Conservation (phyloP, 2,888 invertebrate species). For the Reticulitermes lucifugus region DNA sequence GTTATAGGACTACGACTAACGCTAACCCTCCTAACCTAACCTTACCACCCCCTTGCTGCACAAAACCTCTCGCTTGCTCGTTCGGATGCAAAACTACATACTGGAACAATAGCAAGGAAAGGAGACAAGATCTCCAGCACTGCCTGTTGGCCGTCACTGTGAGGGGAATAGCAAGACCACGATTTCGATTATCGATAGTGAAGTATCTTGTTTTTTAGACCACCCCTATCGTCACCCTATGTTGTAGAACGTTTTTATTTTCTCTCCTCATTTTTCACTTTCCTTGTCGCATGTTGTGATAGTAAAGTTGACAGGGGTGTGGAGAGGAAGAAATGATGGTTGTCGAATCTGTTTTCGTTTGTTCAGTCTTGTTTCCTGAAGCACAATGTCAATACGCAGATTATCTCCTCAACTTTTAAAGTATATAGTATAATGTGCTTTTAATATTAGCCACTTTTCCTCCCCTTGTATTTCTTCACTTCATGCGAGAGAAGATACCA, state of each 20-base stretch:
- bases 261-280: slow-evolving; percentile 9
- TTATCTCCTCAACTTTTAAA: background rate
- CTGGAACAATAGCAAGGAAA: background rate
- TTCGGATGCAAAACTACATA: slow-evolving; percentile 12
- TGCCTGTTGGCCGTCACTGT: background rate
- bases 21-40: slow-evolving; percentile 20
- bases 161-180: slow-evolving; percentile 5
- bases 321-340: background rate
- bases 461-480: too few species aligned
- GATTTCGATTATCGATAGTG: slow-evolving; percentile 43
- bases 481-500: too few species aligned
- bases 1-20: background rate
- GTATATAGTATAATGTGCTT: too few species aligned
- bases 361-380: background rate
- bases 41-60: background rate
- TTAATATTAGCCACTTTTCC: too few species aligned
- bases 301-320: slow-evolving; percentile 3
- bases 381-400: background rate
- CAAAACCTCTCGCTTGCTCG: background rate
- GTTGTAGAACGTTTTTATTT: slow-evolving; percentile 1
- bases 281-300: background rate
- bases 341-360: background rate
- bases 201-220: slow-evolving; percentile 26
- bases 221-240: slow-evolving; percentile 28
- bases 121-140: slow-evolving; percentile 9